Evolutionary conservation across 1,140 invertebrate species (phyloP).

Genomic region (Dreissena rostriformis): DNA sequence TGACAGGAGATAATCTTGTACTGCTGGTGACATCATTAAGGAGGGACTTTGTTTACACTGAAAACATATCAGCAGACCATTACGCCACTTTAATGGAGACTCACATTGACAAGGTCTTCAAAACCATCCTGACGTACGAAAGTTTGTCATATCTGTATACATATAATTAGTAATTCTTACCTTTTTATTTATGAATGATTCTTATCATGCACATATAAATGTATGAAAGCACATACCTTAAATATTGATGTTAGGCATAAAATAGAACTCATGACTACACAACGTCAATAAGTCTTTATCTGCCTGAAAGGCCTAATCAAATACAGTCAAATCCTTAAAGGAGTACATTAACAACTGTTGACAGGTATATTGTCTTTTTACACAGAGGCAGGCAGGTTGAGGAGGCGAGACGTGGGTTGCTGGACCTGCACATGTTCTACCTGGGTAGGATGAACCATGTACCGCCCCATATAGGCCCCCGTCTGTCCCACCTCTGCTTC

Average conservation of each 20-base stretch:
- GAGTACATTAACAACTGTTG: not conserved
- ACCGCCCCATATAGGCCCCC: slow-evolving; percentile 53
- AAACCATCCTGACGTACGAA: slow-evolving; percentile 32
- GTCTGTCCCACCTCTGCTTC: slow-evolving; percentile 49
- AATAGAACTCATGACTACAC: no score
- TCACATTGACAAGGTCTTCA: slow-evolving; percentile 51
- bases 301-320: no score
- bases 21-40: slow-evolving; percentile 24
- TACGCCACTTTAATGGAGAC: slow-evolving; percentile 55
- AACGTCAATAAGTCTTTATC: no score
- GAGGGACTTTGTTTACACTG: slow-evolving; percentile 48
- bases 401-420: slow-evolving; percentile 27
- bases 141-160: not conserved
- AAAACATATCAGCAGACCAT: slow-evolving; percentile 38
- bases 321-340: no score
- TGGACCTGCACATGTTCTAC: slow-evolving; percentile 47
- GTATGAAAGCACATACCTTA: no score
- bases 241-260: no score
- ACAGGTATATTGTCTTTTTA: no score
- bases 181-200: no score
- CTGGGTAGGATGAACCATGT: slow-evolving; percentile 45
- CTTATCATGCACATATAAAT: no score
- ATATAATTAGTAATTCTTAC: no score
- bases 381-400: slow-evolving; percentile 36
- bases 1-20: slow-evolving; percentile 21